Percentiles rank a stretch among this genome's conserved stretches.
Evolutionary conservation across 2,888 invertebrate species (phyloP).

Genomic region (Stenodema calcarata): DNA sequence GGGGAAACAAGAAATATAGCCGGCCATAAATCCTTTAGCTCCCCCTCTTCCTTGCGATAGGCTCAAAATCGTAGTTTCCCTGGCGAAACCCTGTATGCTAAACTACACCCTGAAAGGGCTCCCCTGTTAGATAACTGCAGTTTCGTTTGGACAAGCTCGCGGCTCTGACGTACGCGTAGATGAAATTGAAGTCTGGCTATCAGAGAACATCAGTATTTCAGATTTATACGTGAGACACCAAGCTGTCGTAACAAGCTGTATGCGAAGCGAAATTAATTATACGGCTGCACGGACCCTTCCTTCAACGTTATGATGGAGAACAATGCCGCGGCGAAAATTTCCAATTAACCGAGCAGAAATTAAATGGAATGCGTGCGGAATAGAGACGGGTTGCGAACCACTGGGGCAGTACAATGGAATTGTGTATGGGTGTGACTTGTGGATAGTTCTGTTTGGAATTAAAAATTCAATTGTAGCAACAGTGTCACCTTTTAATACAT

Average conservation of each 20-base stretch:
- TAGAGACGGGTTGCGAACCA: background rate
- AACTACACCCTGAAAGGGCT: background rate
- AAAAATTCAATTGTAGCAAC: no score
- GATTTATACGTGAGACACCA: background rate
- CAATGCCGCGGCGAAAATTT: background rate
- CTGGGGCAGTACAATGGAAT: background rate
- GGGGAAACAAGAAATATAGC: background rate
- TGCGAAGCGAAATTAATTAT: background rate
- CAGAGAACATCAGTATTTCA: background rate
- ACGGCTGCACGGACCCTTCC: background rate
- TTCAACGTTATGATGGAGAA: background rate
- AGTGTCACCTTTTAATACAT: no score
- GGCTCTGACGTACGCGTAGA: background rate
- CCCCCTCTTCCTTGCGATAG: background rate
- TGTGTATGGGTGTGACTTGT: no score
- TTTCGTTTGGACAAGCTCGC: background rate
- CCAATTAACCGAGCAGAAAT: background rate
- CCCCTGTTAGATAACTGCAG: background rate
- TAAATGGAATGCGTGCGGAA: background rate
- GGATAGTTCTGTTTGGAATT: no score
- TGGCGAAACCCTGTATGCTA: background rate
- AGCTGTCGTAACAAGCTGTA: background rate
- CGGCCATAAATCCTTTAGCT: background rate
- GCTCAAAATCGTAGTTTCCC: background rate
- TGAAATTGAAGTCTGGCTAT: background rate